Conservation (phyloP, 2,888 invertebrate genomes). For the Calameuta filiformis region DNA sequence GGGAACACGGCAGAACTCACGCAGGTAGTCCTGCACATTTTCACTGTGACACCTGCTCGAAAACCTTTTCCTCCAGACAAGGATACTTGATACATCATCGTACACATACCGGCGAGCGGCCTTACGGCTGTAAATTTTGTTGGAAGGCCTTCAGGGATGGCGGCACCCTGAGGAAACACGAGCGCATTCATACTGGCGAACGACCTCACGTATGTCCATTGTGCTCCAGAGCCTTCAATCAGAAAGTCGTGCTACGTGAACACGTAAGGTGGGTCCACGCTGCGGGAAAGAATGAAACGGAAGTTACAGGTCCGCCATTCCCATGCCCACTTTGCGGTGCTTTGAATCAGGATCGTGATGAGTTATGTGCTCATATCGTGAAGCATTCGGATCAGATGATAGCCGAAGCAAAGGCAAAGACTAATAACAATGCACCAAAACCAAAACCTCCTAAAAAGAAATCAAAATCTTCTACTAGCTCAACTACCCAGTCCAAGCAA, state of each 20-base stretch:
- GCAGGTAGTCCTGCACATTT: slow-evolving; percentile 65
- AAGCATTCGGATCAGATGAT: slow-evolving; percentile 69
- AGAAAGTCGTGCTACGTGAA: slow-evolving; percentile 69
- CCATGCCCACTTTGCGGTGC: slow-evolving; percentile 67
- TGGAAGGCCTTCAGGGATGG: slow-evolving; percentile 70
- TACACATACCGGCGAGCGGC: slow-evolving; percentile 69
- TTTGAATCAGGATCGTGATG: slow-evolving; percentile 65
- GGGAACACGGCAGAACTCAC: slow-evolving; percentile 66
- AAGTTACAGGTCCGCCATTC: slow-evolving; percentile 60
- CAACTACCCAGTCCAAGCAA: slow-evolving; percentile 23
- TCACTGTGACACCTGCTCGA: slow-evolving; percentile 67
- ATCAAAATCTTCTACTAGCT: slow-evolving; percentile 14
- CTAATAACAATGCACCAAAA: slow-evolving; percentile 40
- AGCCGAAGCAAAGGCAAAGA: slow-evolving; percentile 64
- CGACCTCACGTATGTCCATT: slow-evolving; percentile 69
- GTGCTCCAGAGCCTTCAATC: slow-evolving; percentile 69
- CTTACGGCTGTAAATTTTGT: slow-evolving; percentile 69
- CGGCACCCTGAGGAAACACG: slow-evolving; percentile 68
- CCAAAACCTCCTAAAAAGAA: slow-evolving; percentile 44
- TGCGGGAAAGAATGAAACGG: slow-evolving; percentile 63
- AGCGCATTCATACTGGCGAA: slow-evolving; percentile 69
- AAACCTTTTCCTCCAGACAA: slow-evolving; percentile 68
- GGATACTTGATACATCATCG: slow-evolving; percentile 68
- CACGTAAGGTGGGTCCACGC: slow-evolving; percentile 69
- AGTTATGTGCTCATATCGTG: slow-evolving; percentile 69